Base-by-base conservation (phyloP, 2,888 invertebrate species). In the Lissonota sp. region DNA sequence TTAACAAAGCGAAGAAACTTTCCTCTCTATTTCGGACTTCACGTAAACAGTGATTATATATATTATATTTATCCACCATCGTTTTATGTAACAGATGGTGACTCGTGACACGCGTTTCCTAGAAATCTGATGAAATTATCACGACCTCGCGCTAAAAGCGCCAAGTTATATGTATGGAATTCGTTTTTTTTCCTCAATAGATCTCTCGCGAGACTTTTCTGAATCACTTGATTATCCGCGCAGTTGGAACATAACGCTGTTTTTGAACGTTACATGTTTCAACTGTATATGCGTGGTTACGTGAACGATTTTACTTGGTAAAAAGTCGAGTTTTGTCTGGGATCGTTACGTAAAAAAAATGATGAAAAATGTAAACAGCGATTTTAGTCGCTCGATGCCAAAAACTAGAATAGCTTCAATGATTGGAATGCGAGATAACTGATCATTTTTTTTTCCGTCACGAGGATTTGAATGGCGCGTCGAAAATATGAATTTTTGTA, bases 41-140 rank as follows among this genome's bases (percentile, higher is more conserved):
- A 71, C 75, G 81, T 82, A 82, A 78, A 70, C 70, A 39, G 58
- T 70, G 1, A 8, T 16, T 51, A 58, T 57, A 63, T 78, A 81
- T 81, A 67, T 72, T 81, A 26, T 67, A 81, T 77, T 78, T 64
- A 67, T 75, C 79, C 66, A 44, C 46, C 64, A 39, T 51, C 51
- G 57, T 82, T 26, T 82, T 82, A 82, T 75, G 71, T 82, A 82
- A 79, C 79, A 53, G 40, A 46, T 39, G 51, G n/a, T 58, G 70
- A 53, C 77, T 77, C 53, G 77, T 40, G 60, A 72, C 12, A 64
- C 26, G 12, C 53, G n/a, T 26, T 7, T 82, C 79, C 79, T 53
- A 40, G 67, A 79, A 82, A 82, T 75, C 72, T 82, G 82, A 82
- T 82, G 79, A 82, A 82, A 82, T 62, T 40, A 60, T 26, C 26